Percentiles rank a stretch among this genome's conserved stretches.
phyloP scores from a whole-genome alignment of 1,140 invertebrate species.

The Drosophila azteca region DNA sequence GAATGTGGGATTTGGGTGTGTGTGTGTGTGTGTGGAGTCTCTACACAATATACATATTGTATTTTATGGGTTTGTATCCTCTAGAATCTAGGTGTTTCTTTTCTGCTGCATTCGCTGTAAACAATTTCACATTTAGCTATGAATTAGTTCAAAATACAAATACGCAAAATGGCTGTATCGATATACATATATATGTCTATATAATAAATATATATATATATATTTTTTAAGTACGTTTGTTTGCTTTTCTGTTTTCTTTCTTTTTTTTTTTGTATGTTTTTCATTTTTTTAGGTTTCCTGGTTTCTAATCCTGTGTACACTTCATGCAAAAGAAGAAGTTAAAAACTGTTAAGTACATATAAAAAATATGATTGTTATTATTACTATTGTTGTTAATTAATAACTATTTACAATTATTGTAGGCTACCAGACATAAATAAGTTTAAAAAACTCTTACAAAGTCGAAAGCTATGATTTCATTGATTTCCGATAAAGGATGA shows the following conservation, averaged over 20 bases:
- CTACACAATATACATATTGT: not conserved
- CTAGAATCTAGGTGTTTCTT: constrained; percentile 23
- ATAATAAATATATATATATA: constrained; percentile 34
- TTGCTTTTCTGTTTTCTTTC: constrained; percentile 14
- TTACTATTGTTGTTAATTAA: constrained; percentile 36
- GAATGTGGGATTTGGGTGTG: not conserved
- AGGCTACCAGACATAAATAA: constrained; percentile 40
- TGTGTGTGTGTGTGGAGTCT: constrained; percentile 13
- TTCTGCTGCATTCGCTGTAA: constrained; percentile 60
- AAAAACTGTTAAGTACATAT: constrained; percentile 75
- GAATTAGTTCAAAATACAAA: constrained; percentile 55
- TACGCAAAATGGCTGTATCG: constrained; percentile 64
- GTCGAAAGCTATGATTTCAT: constrained; percentile 47
- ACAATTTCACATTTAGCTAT: constrained; percentile 66
- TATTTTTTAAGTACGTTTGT: constrained; percentile 14
- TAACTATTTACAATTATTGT: constrained; percentile 44
- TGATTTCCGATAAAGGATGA: constrained; percentile 9
- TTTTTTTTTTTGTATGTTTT: constrained; percentile 4
- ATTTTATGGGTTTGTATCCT: constrained; percentile 13
- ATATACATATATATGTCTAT: constrained; percentile 37
- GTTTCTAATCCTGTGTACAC: constrained; percentile 26
- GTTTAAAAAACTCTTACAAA: constrained; percentile 53
- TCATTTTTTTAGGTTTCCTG: too few species aligned
- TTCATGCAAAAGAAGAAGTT: constrained; percentile 70
- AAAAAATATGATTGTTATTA: constrained; percentile 66